Evolutionary conservation across 1,140 invertebrate species (phyloP).

Genomic region (Drosophila kanapiae): DNA sequence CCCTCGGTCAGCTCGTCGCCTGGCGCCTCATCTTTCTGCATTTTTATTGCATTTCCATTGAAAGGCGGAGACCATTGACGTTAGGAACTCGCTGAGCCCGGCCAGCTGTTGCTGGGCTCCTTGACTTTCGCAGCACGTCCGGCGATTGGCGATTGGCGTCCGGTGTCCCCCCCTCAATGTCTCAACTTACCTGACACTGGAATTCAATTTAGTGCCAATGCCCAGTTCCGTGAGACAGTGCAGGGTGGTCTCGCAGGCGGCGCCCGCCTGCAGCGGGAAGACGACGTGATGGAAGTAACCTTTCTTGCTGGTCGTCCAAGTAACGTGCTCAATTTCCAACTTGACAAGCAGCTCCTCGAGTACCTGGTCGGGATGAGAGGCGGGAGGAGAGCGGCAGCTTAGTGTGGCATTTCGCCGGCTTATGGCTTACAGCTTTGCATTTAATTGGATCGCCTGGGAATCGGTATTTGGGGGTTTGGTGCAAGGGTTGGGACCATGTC

Average conservation of each 20-base stretch:
- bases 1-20: constrained; percentile 10
- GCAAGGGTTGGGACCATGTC: neutral
- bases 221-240: constrained; percentile 90
- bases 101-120: constrained; percentile 73
- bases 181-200: constrained; percentile 89
- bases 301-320: constrained; percentile 89
- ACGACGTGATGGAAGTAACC: constrained; percentile 90
- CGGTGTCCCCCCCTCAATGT: constrained; percentile 46
- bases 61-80: constrained; percentile 8
- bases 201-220: constrained; percentile 89
- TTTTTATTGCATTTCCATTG: constrained; percentile 53
- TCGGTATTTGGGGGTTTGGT: neutral
- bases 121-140: constrained; percentile 64
- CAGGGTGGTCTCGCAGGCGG: constrained; percentile 89
- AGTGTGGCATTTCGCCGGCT: constrained; percentile 35
- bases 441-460: constrained; percentile 50
- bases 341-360: constrained; percentile 89
- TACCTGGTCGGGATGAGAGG: constrained; percentile 85
- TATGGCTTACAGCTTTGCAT: constrained; percentile 51
- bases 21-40: constrained; percentile 25
- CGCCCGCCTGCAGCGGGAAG: constrained; percentile 89
- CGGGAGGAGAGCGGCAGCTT: constrained; percentile 30
- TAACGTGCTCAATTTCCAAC: constrained; percentile 89
- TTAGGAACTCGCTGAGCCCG: constrained; percentile 8
- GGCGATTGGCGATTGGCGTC: constrained; percentile 21